phyloP scores from a whole-genome alignment of 2,797 vertebrate genomes.

The Botia almorhae region DNA sequence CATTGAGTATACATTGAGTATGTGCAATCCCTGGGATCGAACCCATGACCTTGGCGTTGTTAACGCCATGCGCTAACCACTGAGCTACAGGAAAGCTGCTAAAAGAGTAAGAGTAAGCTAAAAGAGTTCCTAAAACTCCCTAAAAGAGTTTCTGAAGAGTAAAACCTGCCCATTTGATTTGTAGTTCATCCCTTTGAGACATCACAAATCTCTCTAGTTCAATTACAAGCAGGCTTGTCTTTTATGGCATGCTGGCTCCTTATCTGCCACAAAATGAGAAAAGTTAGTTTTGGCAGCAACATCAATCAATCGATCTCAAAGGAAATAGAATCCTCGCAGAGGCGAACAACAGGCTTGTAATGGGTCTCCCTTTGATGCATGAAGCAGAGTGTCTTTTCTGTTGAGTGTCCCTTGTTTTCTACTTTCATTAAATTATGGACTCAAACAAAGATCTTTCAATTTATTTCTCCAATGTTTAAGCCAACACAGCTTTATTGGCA shows the following conservation, averaged over 20 bases:
- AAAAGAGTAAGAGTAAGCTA: too few species aligned
- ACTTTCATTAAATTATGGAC: not conserved
- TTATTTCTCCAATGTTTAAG: not conserved
- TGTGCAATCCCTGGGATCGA: too few species aligned
- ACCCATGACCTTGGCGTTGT: too few species aligned
- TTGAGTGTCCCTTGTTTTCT: conserved; percentile 19
- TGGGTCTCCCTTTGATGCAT: conserved; percentile 24
- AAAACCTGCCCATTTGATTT: conserved; percentile 15
- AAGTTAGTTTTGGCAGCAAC: conserved; percentile 20
- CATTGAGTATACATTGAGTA: too few species aligned
- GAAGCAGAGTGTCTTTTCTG: not conserved
- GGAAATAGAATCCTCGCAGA: conserved; percentile 38
- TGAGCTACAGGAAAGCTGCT: too few species aligned
- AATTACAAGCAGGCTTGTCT: conserved; percentile 13
- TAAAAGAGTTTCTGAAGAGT: not conserved
- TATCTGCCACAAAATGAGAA: conserved; percentile 39
- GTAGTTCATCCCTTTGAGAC: not conserved
- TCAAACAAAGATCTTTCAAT: not conserved
- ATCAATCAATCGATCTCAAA: conserved; percentile 45
- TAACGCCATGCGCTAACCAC: too few species aligned
- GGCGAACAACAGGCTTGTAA: conserved; percentile 20
- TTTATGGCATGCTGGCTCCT: conserved; percentile 24
- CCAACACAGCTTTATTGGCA: not conserved
- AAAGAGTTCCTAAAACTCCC: not conserved
- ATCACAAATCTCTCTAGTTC: conserved; percentile 1